Evolutionary conservation across 2,888 invertebrate species (phyloP), one percentile per base, ranked within the genome.

Genomic region (Brachyopa scutellaris): DNA sequence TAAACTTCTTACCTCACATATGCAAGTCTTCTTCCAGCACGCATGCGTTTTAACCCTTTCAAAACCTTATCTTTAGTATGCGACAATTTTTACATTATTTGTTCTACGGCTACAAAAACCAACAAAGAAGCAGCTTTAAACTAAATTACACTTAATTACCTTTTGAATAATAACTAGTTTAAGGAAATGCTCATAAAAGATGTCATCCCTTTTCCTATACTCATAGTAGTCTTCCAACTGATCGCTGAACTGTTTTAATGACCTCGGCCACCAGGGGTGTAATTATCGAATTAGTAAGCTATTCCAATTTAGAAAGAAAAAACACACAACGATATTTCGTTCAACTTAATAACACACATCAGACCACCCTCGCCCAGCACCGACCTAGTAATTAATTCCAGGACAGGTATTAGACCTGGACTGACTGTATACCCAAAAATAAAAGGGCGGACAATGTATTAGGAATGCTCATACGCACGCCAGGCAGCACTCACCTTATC

Each of bases 241-340:
- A 78, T 57, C 33, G 15, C 13, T 40, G 26, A 38, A 53, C 33
- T 13, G 47, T 17, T 55, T 49, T 64, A 78, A 72, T 59, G 66
- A 47, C 51, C 38, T 42, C 21, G 42, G 26, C 29, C 33, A n/a
- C 31, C 31, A 19, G 59, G 51, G 26, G 40, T 49, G 59, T 72
- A 72, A 78, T 72, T 78, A 78, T 78, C 78, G 51, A 78, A 66
- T 78, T 78, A 78, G 64, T 61, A 66, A 66, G 42, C 64, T 72
- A 66, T 66, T 78, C 72, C 66, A 72, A 64, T 78, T 78, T 64
- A 57, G 55, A 19, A 49, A n/a, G 8, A n/a, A 45, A 62, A 69
- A 78, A 57, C 70, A 62, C 33, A 77, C 69, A 67, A 33, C 19
- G 33, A 15, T 33, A 38, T 38, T 45, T 7, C 49, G 62, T 53